phyloP scores from a whole-genome alignment of 2,113 vertebrate species.

The Cnemophilus loriae region DNA sequence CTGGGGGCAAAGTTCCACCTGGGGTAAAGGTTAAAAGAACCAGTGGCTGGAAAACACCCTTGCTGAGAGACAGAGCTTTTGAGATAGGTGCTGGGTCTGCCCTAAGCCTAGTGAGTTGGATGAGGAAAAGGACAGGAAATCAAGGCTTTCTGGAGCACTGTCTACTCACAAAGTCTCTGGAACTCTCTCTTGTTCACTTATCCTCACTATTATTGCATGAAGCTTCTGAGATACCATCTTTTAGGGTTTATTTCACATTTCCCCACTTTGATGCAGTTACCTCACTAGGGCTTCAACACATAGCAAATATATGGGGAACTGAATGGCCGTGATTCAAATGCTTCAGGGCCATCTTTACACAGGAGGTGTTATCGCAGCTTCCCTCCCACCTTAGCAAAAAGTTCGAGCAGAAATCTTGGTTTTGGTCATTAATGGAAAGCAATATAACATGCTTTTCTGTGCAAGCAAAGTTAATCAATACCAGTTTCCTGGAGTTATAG shows the following conservation, averaged over 20 bases:
- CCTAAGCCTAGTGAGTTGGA: background rate
- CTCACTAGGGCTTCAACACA: background rate
- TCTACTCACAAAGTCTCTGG: background rate
- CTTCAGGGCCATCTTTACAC: background rate
- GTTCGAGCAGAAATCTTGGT: background rate
- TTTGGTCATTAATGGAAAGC: background rate
- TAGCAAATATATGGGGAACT: background rate
- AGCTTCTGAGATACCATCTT: background rate
- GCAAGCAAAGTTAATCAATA: background rate
- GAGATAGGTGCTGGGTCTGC: background rate
- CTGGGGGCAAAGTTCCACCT: background rate
- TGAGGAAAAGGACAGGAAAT: background rate
- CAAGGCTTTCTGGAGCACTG: background rate
- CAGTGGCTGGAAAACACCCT: background rate
- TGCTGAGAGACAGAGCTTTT: background rate
- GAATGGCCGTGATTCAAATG: background rate
- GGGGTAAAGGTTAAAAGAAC: background rate
- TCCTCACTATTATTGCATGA: rapidly evolving
- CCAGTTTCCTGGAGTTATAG: background rate
- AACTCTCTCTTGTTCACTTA: background rate
- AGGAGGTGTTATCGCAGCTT: background rate
- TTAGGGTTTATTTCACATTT: background rate
- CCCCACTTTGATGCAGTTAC: background rate
- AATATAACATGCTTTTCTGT: background rate
- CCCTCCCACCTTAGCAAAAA: background rate